Conservation (phyloP, 2,888 invertebrate species). For the Hanleya hanleyi region DNA sequence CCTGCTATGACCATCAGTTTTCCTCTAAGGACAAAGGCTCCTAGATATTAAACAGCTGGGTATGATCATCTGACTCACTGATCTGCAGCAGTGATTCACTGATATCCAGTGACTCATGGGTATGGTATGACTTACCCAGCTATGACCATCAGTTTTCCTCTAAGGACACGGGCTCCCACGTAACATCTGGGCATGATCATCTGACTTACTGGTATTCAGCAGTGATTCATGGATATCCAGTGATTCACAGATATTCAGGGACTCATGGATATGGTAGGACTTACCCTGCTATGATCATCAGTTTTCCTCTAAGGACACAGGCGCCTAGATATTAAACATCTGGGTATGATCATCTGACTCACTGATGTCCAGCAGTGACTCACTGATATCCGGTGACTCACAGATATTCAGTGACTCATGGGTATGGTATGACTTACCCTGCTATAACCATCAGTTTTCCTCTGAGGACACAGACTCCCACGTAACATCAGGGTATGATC, state of each 20-base stretch:
- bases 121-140: slow-evolving; percentile 72
- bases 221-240: too few relatives aligned
- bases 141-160: slow-evolving; percentile 69
- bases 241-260: too few relatives aligned
- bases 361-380: too few relatives aligned
- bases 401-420: too few relatives aligned
- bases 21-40: slow-evolving; percentile 70
- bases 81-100: slow-evolving; percentile 50
- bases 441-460: too few relatives aligned
- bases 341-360: too few relatives aligned
- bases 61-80: slow-evolving; percentile 62
- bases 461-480: too few relatives aligned
- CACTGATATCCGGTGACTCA: too few relatives aligned
- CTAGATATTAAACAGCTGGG: slow-evolving; percentile 69
- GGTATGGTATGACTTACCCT: too few relatives aligned
- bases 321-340: neutral
- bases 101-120: neutral
- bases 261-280: too few relatives aligned
- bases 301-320: neutral
- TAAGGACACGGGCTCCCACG: slow-evolving; percentile 71
- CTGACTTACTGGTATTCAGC: slow-evolving; percentile 64
- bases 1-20: slow-evolving; percentile 71
- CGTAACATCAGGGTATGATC: too few relatives aligned
- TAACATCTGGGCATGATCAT: slow-evolving; percentile 71
- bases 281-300: too few relatives aligned